Conservation (phyloP, 2,888 invertebrate species). For the Apocheima hispidaria region DNA sequence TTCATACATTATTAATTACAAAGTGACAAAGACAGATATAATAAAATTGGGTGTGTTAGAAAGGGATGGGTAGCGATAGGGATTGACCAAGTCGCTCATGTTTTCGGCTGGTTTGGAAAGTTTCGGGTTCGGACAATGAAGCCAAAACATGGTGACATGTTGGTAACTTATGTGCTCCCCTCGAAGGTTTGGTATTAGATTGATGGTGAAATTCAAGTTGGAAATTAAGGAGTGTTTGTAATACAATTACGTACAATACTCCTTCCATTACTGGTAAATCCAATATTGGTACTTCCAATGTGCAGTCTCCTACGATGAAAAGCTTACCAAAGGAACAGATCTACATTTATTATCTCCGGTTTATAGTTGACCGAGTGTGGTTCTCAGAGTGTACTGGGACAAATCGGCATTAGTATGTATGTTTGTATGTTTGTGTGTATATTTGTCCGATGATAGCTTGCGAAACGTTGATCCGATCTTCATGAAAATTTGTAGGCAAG, state of each 20-base stretch:
- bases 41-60: slow-evolving; percentile 34
- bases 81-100: slow-evolving; percentile 57
- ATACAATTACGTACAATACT: background rate
- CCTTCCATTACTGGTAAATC: too few relatives aligned
- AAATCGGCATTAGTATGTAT: too few relatives aligned
- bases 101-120: slow-evolving; percentile 49
- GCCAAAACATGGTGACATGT: slow-evolving; percentile 49
- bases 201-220: slow-evolving; percentile 34
- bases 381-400: too few relatives aligned
- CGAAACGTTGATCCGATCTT: too few relatives aligned
- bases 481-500: too few relatives aligned
- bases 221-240: slow-evolving; percentile 19
- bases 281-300: too few relatives aligned
- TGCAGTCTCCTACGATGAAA: too few relatives aligned
- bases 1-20: slow-evolving; percentile 81
- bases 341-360: too few relatives aligned
- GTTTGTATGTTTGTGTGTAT: too few relatives aligned
- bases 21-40: slow-evolving; percentile 57
- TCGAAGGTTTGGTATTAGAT: slow-evolving; percentile 44
- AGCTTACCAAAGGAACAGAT: too few relatives aligned
- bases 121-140: slow-evolving; percentile 51
- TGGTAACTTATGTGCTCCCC: slow-evolving; percentile 37
- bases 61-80: slow-evolving; percentile 46
- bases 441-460: too few relatives aligned
- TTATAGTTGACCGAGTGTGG: too few relatives aligned